Evolutionary conservation across 2,888 invertebrate genomes (phyloP).

Genomic region (Bhutanitis thaidina): DNA sequence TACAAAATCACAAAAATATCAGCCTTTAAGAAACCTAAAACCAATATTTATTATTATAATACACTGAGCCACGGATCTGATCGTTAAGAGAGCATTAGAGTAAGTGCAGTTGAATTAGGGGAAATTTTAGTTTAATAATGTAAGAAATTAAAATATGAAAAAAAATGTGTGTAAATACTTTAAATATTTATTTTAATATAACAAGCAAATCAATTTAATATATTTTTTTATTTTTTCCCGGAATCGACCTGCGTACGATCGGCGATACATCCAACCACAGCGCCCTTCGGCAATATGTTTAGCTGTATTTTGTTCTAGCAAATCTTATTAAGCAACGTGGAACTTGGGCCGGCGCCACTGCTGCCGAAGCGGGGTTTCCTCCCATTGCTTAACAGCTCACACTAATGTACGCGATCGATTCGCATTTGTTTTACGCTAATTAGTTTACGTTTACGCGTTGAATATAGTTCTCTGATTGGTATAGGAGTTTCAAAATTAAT

Average conservation of each 20-base stretch:
- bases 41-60: too few relatives aligned
- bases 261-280: conserved; percentile 2
- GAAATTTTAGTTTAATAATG: too few relatives aligned
- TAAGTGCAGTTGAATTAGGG: too few relatives aligned
- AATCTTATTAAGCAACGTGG: conserved; percentile 47
- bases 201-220: too few relatives aligned
- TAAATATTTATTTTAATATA: too few relatives aligned
- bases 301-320: conserved; percentile 56
- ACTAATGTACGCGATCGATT: conserved; percentile 6
- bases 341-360: conserved; percentile 15
- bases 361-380: conserved; percentile 10
- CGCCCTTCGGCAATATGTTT: conserved; percentile 29
- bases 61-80: too few relatives aligned
- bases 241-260: conserved; percentile 31
- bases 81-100: too few relatives aligned
- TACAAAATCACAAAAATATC: too few relatives aligned
- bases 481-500: background rate
- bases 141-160: too few relatives aligned
- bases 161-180: too few relatives aligned
- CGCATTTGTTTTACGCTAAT: conserved; percentile 9
- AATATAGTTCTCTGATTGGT: background rate
- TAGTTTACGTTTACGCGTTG: conserved; percentile 3
- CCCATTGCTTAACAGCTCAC: background rate
- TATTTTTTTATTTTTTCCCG: background rate
- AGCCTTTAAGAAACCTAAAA: too few relatives aligned